Conservation (phyloP, 2,797 vertebrate genomes). For the Podargus strigoides region DNA sequence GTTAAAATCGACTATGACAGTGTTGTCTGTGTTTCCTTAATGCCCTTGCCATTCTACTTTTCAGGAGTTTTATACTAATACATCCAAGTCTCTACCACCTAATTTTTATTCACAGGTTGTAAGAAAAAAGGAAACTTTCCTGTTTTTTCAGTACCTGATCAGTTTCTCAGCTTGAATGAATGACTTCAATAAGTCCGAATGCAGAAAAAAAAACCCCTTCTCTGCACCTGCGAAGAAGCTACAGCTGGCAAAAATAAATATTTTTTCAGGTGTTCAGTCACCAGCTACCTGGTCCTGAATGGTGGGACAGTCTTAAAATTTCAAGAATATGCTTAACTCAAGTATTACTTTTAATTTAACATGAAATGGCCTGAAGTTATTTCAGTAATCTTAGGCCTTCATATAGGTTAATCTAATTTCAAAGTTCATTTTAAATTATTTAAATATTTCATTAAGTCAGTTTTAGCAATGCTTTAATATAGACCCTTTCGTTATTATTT, state of each 20-base stretch:
- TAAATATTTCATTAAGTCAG: neutral
- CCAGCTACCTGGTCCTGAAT: neutral
- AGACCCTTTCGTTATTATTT: neutral
- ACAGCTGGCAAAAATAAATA: constrained; percentile 41
- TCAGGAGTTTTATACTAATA: neutral
- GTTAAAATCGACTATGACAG: neutral
- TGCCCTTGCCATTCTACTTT: neutral
- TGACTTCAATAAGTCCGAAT: neutral
- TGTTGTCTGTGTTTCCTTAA: neutral
- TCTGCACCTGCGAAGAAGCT: constrained; percentile 40
- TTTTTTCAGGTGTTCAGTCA: constrained; percentile 44
- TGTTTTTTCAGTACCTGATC: neutral
- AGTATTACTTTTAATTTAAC: constrained; percentile 23
- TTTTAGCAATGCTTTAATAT: neutral
- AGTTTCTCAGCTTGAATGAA: neutral
- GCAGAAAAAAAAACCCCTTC: neutral
- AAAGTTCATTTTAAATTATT: neutral
- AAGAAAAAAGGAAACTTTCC: neutral
- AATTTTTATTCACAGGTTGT: neutral
- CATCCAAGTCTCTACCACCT: neutral
- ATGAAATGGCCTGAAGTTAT: neutral
- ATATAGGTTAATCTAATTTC: neutral
- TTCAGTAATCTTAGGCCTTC: neutral
- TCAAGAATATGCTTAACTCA: neutral
- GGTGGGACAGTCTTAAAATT: neutral